Evolutionary conservation across 1,140 invertebrate species (phyloP), one percentile per base, ranked within the genome.

Genomic region (Lasioglossum albipes): DNA sequence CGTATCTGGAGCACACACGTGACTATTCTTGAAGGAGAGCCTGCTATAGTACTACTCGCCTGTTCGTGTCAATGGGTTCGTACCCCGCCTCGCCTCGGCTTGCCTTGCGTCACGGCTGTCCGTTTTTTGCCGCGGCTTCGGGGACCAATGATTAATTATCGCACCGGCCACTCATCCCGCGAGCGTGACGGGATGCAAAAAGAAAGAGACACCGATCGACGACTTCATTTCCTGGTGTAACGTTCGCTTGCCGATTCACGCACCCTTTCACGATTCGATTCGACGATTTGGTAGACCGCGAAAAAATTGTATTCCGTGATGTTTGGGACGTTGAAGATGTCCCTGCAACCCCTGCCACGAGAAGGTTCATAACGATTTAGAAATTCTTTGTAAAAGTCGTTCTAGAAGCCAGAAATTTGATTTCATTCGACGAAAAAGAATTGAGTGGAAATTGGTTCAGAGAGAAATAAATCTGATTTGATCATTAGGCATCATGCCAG

Each of bases 81-180:
- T 57, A 22, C 20, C 16, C 52, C 20, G 20, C 57, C 13, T 16
- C 20, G 52, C 16, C 16, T 0, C 52, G 16, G 6, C 52, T 57
- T 16, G 16, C 52, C 16, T 6, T 77, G 74, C 66, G 79, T 62
- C 77, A 71, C 68, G 75, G 62, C 78, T 81, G 83, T 81, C 84
- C 79, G 79, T 81, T 87, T 89, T 91, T 91, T 88, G 67, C 72
- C 49, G 27, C 59, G 36, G 66, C 59, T 71, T 77, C 79, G 72
- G 31, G 65, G 79, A 75, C 74, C 79, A 85, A 73, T 82, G 61
- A 82, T 85, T 85, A 85, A 85, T 85, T 85, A 85, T 85, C 77
- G 74, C 45, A 42, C 9, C 74, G 73, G 61, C 74, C 74, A 61
- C 64, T 84, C 59, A 71, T 85, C 83, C 67, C 70, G 61, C 7